These are phyloP conservation scores for Achroia grisella DNA, from an alignment of 1,140 invertebrate species.

Conservation along the genomic window DNA sequence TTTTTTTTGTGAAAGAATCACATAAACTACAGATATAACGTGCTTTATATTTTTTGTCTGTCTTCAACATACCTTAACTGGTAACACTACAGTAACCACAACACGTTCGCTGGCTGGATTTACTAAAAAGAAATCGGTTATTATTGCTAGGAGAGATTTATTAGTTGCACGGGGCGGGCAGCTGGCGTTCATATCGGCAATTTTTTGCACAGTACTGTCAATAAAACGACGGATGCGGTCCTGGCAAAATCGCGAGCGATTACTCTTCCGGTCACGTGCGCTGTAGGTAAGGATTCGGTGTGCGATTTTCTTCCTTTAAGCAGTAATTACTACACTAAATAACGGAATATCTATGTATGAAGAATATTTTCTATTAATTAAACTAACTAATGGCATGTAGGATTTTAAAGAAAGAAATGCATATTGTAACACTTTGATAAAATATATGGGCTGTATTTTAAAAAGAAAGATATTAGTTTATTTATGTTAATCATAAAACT, in stretches of 20 bases:
- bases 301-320: too few species aligned
- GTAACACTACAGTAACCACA: slow-evolving; percentile 28
- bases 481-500: too few species aligned
- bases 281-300: neutral
- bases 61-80: neutral
- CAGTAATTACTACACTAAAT: neutral
- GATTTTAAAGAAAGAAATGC: too few species aligned
- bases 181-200: slow-evolving; percentile 23
- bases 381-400: too few species aligned
- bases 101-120: slow-evolving; percentile 43
- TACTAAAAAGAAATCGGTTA: slow-evolving; percentile 52
- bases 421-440: too few species aligned
- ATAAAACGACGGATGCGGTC: slow-evolving; percentile 15
- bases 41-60: neutral
- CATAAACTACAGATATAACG: too few species aligned
- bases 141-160: slow-evolving; percentile 48
- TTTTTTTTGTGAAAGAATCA: too few species aligned
- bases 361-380: neutral
- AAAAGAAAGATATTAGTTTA: too few species aligned
- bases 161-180: slow-evolving; percentile 28
- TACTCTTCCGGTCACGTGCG: slow-evolving; percentile 21
- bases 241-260: slow-evolving; percentile 8
- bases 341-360: neutral
- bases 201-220: slow-evolving; percentile 20
- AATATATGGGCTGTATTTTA: too few species aligned